These are phyloP conservation scores for Hirundichthys speculiger DNA, from an alignment of 2,113 vertebrate genomes.

Conservation along the genomic window DNA sequence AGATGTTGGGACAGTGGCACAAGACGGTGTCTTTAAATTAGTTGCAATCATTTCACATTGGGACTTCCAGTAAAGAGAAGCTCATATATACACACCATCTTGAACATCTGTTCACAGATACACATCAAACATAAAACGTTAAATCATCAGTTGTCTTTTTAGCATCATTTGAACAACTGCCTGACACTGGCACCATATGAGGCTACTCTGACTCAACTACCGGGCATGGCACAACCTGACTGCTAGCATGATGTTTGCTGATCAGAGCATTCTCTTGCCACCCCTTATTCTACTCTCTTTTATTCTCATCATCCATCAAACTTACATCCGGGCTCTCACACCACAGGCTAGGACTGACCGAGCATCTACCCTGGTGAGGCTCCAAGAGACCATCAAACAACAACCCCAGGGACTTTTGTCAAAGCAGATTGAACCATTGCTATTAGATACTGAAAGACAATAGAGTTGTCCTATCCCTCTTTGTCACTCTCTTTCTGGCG, in stretches of 20 bases:
- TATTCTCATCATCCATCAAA: slow-evolving; percentile 54
- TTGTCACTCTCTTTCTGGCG: slow-evolving; percentile 55
- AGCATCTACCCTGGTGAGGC: slow-evolving; percentile 37
- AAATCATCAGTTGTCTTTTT: too few species aligned
- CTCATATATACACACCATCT: too few species aligned
- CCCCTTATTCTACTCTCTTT: slow-evolving; percentile 52
- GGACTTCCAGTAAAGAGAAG: not conserved
- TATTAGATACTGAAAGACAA: slow-evolving; percentile 59
- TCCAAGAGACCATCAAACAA: slow-evolving; percentile 36
- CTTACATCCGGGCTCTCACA: slow-evolving; percentile 27
- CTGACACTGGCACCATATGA: slow-evolving; percentile 22
- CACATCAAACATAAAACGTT: too few species aligned
- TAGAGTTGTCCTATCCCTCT: slow-evolving; percentile 37
- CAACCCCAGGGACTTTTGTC: slow-evolving; percentile 46
- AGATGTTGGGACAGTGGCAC: not conserved
- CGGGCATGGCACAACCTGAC: slow-evolving; percentile 34
- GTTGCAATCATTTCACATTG: not conserved
- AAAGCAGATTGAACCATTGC: slow-evolving; percentile 43
- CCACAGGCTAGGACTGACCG: slow-evolving; percentile 51
- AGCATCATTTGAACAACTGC: too few species aligned
- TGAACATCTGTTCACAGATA: not conserved
- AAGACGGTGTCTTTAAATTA: not conserved
- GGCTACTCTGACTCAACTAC: slow-evolving; percentile 44
- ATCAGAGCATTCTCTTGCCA: slow-evolving; percentile 25
- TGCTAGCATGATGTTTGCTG: slow-evolving; percentile 17